These are phyloP conservation scores for Chiloscyllium plagiosum DNA, from an alignment of 2,113 vertebrate genomes.

Conservation along the genomic window DNA sequence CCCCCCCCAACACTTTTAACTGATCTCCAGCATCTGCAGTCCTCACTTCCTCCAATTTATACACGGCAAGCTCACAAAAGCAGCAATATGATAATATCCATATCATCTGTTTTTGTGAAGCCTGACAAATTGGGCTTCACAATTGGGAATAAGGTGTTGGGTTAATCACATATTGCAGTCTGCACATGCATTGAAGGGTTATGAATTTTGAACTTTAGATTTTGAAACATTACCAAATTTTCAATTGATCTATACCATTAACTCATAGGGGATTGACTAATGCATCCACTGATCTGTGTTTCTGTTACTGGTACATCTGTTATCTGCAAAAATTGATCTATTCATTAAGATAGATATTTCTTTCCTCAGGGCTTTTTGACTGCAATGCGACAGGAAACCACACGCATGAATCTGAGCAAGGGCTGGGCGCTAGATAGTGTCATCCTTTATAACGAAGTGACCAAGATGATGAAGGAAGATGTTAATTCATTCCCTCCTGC, in stretches of 20 bases:
- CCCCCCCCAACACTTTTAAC: too few species aligned
- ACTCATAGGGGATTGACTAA: neutral
- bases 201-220: neutral
- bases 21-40: too few species aligned
- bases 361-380: slow-evolving; percentile 67
- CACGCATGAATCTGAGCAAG: slow-evolving; percentile 59
- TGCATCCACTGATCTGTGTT: neutral
- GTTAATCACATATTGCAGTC: neutral
- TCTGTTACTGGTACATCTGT: neutral
- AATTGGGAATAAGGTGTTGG: neutral
- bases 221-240: neutral
- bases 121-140: neutral
- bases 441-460: slow-evolving; percentile 65
- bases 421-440: slow-evolving; percentile 74
- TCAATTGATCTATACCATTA: neutral
- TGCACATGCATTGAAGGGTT: neutral
- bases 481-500: slow-evolving; percentile 59
- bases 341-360: neutral
- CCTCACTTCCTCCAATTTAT: too few species aligned
- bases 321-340: neutral
- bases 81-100: too few species aligned
- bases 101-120: too few species aligned
- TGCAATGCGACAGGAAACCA: slow-evolving; percentile 72
- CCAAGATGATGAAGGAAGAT: slow-evolving; percentile 71
- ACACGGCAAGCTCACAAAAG: too few species aligned